Evolutionary conservation across 2,113 vertebrate species (phyloP).

Genomic region (Tetrax tetrax): DNA sequence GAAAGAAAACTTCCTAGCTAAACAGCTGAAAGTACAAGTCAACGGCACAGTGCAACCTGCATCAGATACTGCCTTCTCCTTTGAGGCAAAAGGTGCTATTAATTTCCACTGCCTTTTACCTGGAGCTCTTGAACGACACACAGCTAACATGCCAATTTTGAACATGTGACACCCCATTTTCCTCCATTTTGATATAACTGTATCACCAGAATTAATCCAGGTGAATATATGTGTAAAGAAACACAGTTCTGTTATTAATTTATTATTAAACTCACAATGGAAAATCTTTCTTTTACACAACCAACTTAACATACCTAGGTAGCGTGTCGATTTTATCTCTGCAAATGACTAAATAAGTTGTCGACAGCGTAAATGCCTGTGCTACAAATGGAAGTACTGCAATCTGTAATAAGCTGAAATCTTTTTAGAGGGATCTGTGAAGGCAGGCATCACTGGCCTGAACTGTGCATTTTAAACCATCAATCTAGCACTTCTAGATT

Average conservation of each 20-base stretch:
- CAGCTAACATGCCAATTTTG: not conserved
- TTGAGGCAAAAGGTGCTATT: not conserved
- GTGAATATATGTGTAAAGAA: not conserved
- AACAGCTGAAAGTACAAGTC: not conserved
- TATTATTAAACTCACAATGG: not conserved
- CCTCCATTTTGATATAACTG: not conserved
- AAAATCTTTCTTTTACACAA: not conserved
- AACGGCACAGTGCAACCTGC: not conserved
- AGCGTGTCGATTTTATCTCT: not conserved
- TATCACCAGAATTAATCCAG: not conserved
- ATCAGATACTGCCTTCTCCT: not conserved
- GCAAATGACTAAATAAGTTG: not conserved
- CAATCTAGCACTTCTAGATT: not conserved
- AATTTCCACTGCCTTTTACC: not conserved
- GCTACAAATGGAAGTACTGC: not conserved
- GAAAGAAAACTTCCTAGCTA: not conserved
- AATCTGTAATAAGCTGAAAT: not conserved
- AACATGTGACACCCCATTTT: fast-evolving
- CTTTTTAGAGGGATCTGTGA: not conserved
- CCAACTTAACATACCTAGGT: not conserved
- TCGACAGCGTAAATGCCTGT: not conserved
- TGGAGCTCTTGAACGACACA: not conserved
- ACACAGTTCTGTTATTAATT: not conserved
- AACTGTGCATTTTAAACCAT: not conserved
- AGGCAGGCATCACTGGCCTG: not conserved